Base-by-base conservation (phyloP, 2,888 invertebrate species). In the Leptothorax acervorum region DNA sequence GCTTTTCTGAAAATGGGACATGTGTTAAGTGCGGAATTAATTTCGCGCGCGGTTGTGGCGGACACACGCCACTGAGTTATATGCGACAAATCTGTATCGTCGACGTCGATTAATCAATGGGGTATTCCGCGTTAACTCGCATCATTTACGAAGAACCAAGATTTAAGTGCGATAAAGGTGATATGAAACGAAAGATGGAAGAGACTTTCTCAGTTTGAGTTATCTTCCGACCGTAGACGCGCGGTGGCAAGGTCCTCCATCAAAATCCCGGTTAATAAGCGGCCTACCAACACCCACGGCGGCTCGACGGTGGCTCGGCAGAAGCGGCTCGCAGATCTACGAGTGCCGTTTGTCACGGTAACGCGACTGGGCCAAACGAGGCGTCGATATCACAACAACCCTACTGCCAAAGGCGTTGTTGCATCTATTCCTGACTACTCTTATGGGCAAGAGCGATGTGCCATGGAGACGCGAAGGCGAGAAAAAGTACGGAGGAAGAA, bases 371-470 rank as follows among this genome's bases (percentile, higher is more conserved):
- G 88, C 89, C 90, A 92, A 92, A 91, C 91, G 91, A 92, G 89
- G 91, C 92, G 90, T 92, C 91, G 89, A 92, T 93, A 90, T 90
- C 91, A 91, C 92, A 92, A 91, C 92, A 90, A 91, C 71, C 76
- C 85, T 87, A 86, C 88, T 91, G 92, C 92, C 91, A 91, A 92
- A 91, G 86, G 84, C 86, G 89, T 90, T 87, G 91, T 88, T 89
- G 89, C 88, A 18, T 83, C 81, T 86, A 84, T 86, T 88, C 73
- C 79, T 62, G 65, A 76, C 70, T 35, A 63, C 3, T 71, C 60
- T 71, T 60, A 39, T 48, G 73, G 39, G 73, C 28, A 73, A 81
- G 73, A 81, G 39, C 39, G 71, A 71, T 55, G 66, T 60, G 23
- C 31, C 31, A n/a, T 18, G 35, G 15, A n/a, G 35, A 28, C 73